A percentile compares a stretch with the other conserved stretches of the same genome.
Evolutionary conservation across 2,113 vertebrate species (phyloP).

Genomic region (Lampris megalopsis): DNA sequence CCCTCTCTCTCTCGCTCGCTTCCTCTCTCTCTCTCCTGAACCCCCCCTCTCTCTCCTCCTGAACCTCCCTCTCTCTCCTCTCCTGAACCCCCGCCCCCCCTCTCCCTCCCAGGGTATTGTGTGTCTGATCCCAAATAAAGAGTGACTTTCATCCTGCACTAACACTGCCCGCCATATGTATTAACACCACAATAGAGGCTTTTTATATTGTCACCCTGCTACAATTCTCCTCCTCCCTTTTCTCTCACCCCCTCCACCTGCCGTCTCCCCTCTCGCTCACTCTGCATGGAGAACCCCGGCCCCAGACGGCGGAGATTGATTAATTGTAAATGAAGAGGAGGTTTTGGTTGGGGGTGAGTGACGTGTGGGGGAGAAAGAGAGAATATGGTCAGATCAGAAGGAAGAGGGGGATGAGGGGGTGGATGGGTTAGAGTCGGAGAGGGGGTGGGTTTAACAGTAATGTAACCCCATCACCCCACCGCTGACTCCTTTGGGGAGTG

Average conservation of each 20-base stretch:
- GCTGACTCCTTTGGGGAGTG: not conserved
- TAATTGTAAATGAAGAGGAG: slow-evolving; percentile 19
- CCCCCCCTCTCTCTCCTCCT: not conserved
- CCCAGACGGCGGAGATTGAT: slow-evolving; percentile 43
- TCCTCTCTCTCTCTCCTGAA: not conserved
- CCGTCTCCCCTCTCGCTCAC: slow-evolving; percentile 1
- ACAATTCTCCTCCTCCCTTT: not conserved
- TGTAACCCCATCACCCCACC: no score
- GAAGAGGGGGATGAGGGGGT: slow-evolving; percentile 1
- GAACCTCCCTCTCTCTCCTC: not conserved
- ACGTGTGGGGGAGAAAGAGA: not conserved
- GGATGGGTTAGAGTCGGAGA: not conserved
- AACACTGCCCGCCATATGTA: slow-evolving; percentile 50
- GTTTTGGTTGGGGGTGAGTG: slow-evolving; percentile 5
- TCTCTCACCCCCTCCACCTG: not conserved
- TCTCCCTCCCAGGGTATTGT: not conserved
- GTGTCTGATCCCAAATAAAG: no score
- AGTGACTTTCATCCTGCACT: slow-evolving; percentile 20
- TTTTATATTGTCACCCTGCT: slow-evolving; percentile 30
- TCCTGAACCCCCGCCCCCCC: no score
- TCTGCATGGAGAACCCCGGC: slow-evolving; percentile 4
- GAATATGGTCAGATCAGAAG: slow-evolving; percentile 20
- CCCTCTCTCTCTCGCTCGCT: not conserved
- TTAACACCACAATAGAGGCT: slow-evolving; percentile 35
- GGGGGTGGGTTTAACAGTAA: not conserved